Percentiles rank a stretch among this genome's conserved stretches.
Conservation (phyloP, 2,113 vertebrate species). For the Phylloscopus whistleri region DNA sequence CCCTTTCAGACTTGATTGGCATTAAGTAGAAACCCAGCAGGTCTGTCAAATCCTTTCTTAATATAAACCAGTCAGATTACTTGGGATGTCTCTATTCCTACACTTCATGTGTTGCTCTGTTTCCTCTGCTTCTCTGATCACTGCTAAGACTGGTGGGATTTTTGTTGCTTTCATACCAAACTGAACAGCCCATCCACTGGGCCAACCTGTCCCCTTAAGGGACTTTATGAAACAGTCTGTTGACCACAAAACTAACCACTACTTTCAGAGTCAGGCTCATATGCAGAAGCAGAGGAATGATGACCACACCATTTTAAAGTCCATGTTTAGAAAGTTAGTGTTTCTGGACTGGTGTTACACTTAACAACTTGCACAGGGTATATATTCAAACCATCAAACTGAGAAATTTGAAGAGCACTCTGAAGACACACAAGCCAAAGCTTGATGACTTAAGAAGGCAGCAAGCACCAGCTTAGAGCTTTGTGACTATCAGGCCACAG, state of each 20-base stretch:
- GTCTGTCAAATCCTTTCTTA: slow-evolving; percentile 17
- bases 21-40: slow-evolving; percentile 29
- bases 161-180: slow-evolving; percentile 62
- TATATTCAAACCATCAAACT: background rate
- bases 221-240: slow-evolving; percentile 58
- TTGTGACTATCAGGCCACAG: background rate
- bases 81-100: background rate
- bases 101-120: background rate
- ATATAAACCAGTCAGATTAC: slow-evolving; percentile 17
- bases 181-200: background rate
- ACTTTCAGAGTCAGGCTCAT: background rate
- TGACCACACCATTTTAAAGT: slow-evolving; percentile 36
- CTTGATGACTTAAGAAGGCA: background rate
- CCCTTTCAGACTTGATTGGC: slow-evolving; percentile 13
- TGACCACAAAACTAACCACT: slow-evolving; percentile 64
- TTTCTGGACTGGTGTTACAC: background rate
- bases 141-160: background rate
- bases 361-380: background rate
- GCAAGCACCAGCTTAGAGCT: fast-evolving
- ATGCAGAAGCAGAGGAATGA: background rate
- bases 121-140: slow-evolving; percentile 31
- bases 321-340: background rate
- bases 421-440: background rate
- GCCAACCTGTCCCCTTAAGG: slow-evolving; percentile 57
- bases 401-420: background rate